A percentile compares a stretch with the other conserved stretches of the same genome.
Conservation (phyloP, 1,140 invertebrate species). For the Aphelinus atriplicis region DNA sequence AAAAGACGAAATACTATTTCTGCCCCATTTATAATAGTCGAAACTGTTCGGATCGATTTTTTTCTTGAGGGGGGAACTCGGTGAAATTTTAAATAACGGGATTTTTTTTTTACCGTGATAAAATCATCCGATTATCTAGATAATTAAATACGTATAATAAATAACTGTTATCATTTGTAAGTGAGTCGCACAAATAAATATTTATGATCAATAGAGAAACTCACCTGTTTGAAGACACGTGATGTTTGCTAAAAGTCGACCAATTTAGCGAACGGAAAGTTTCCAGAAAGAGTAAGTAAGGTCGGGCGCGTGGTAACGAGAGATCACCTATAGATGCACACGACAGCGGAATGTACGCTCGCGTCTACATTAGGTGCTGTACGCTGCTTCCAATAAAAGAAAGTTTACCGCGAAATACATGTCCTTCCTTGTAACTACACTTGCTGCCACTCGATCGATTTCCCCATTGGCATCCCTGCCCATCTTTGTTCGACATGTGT, state of each 20-base stretch:
- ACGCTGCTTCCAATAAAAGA: slow-evolving; percentile 14
- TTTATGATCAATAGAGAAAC: not conserved
- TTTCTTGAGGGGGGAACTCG: no score
- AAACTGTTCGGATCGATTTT: no score
- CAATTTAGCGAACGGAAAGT: slow-evolving; percentile 41
- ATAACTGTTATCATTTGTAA: no score
- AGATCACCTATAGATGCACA: slow-evolving; percentile 23
- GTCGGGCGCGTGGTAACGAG: slow-evolving; percentile 35
- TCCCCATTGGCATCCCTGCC: not conserved
- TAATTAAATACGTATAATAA: no score
- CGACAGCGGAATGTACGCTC: slow-evolving; percentile 23
- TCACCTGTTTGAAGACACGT: slow-evolving; percentile 16
- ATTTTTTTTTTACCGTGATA: no score
- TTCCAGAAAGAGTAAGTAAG: slow-evolving; percentile 43
- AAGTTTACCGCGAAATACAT: slow-evolving; percentile 25
- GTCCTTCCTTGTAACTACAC: not conserved
- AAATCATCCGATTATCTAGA: no score
- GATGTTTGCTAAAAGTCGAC: slow-evolving; percentile 19
- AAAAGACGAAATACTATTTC: no score
- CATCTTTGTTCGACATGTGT: not conserved
- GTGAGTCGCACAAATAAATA: no score
- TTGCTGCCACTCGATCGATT: slow-evolving; percentile 2
- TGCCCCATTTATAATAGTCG: no score
- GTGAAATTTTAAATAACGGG: no score
- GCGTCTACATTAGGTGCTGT: not conserved